Base-by-base conservation (phyloP, 2,113 vertebrate genomes). In the Corythornis madagascariensis region DNA sequence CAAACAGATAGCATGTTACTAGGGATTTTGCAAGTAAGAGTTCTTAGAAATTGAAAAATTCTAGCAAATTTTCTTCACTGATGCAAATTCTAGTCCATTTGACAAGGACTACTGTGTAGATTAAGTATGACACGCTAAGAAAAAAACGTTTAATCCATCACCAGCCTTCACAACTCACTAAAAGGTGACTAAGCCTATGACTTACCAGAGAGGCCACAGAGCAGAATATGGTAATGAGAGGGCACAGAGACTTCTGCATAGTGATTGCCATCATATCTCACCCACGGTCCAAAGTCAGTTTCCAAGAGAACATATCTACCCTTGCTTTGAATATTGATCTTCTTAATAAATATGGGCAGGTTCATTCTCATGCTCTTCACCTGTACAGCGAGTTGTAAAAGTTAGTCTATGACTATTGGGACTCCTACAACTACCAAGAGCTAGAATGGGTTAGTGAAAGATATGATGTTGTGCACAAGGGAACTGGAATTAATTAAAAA, bases 151-250 rank as follows among this genome's bases (percentile, higher is more conserved):
- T 8, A 69, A 50, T 9, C 16, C 57, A 83, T 38, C 17, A 59
- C 10, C 16, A 38, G 16, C 43, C 33, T 79, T 24, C n/a, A 48
- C 4, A 67, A 55, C 29, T 40, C 42, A 53, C 24, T 53, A 55
- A 75, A 74, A 78, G 55, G 21, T 25, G 20, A 31, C 50, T n/a
- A 72, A 50, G 21, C 5, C 14, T 59, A 26, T 26, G 29, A 95
- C 87, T 98, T 97, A 99, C 99, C 99, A 94, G 98, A 99, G 80
- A 99, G 94, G 77, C 98, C 99, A 69, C 98, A 99, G 73, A 99
- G 97, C 35, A 97, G 96, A 29, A 95, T 98, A 15, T 50, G 95
- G 96, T 98, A 99, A 57, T 94, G 82, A 38, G 95, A 95, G 4
- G 98, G 98, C 77, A 99, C 72, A 15, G 97, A 98, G 42, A 99